Conservation (phyloP, 2,113 vertebrate genomes). For the Glaucidium brasilianum region DNA sequence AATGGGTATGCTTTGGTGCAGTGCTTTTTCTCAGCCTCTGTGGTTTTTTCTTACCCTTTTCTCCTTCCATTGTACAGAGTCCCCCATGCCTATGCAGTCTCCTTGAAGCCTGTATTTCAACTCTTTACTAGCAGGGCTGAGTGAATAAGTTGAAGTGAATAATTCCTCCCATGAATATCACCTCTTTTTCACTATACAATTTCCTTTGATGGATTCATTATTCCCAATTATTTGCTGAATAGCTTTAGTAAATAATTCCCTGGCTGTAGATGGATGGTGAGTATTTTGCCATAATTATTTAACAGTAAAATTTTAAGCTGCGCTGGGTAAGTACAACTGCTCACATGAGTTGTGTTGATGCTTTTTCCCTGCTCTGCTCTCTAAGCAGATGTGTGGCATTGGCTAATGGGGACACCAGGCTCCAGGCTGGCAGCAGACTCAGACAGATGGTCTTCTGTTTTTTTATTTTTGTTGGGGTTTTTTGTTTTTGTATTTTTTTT, state of each 20-base stretch:
- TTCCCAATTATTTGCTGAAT: not conserved
- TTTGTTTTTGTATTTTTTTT: not conserved
- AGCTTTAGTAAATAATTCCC: not conserved
- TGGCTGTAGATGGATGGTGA: not conserved
- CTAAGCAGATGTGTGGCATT: not conserved
- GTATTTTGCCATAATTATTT: not conserved
- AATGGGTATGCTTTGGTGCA: not conserved
- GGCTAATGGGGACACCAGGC: not conserved
- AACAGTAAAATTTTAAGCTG: not conserved
- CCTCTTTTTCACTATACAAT: not conserved
- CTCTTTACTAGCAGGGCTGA: not conserved
- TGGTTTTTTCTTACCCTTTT: not conserved
- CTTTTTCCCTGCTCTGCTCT: not conserved
- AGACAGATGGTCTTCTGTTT: not conserved
- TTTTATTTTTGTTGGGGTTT: not conserved
- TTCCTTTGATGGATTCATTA: not conserved
- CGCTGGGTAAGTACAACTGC: not conserved
- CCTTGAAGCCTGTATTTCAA: not conserved
- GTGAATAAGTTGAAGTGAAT: not conserved
- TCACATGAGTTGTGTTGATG: not conserved
- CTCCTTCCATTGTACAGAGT: not conserved
- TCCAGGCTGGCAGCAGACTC: not conserved
- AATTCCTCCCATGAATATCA: not conserved
- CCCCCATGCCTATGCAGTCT: not conserved
- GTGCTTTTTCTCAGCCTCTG: not conserved